A percentile compares a stretch with the other conserved stretches of the same genome.
Conservation (phyloP, 1,140 invertebrate species). For the Nebria ingens region DNA sequence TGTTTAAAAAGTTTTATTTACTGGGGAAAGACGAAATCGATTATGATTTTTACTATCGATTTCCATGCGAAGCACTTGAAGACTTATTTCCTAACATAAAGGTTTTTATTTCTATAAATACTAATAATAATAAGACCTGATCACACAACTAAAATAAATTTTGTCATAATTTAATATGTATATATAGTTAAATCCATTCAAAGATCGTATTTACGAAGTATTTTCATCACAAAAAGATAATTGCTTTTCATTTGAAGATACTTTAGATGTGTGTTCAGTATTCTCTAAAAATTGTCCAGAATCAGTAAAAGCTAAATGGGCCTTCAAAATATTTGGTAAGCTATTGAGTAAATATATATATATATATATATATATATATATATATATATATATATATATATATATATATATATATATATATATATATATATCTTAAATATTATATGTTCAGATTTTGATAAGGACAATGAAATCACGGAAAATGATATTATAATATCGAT, state of each 20-base stretch:
- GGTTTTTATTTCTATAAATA: slow-evolving; percentile 29
- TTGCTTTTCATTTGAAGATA: slow-evolving; percentile 61
- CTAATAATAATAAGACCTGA: slow-evolving; percentile 8
- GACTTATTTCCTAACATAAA: slow-evolving; percentile 41
- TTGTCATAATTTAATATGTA: slow-evolving; percentile 1
- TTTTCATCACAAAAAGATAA: slow-evolving; percentile 57
- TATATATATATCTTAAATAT: background rate
- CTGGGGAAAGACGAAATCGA: slow-evolving; percentile 35
- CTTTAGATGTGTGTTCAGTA: slow-evolving; percentile 63
- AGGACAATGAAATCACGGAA: slow-evolving; percentile 43
- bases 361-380: background rate
- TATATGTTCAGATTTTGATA: slow-evolving; percentile 44
- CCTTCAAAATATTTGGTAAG: slow-evolving; percentile 66
- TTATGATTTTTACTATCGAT: slow-evolving; percentile 37
- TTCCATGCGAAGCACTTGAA: slow-evolving; percentile 36
- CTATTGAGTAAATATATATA: background rate
- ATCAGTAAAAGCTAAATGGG: slow-evolving; percentile 59
- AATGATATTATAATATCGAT: slow-evolving; percentile 43
- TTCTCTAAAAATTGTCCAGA: slow-evolving; percentile 57
- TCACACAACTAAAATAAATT: background rate
- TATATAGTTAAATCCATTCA: slow-evolving; percentile 61
- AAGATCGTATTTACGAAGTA: slow-evolving; percentile 53
- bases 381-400: background rate
- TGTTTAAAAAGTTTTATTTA: slow-evolving; percentile 42
- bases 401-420: background rate